phyloP scores from a whole-genome alignment of 2,797 vertebrate species.

The Glossophaga mutica region DNA sequence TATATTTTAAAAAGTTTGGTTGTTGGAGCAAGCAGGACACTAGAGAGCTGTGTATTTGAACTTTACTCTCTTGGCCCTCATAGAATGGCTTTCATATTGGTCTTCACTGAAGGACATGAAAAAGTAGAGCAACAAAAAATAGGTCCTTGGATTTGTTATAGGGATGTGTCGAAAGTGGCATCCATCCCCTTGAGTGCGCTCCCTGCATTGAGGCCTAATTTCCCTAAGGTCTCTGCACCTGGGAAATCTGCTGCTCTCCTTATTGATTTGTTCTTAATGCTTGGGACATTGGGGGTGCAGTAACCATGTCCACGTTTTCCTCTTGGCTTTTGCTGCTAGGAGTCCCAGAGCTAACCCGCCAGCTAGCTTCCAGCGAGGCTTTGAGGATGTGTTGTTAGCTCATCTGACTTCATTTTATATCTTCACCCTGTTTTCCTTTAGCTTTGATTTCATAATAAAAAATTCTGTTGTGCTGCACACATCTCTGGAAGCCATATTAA shows the following conservation, averaged over 20 bases:
- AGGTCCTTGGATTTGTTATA: background rate
- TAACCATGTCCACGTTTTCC: background rate
- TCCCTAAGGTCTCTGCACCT: background rate
- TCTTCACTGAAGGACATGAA: background rate
- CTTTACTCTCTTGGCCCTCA: background rate
- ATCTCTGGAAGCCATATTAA: background rate
- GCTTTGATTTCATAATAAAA: background rate
- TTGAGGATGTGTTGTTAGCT: background rate
- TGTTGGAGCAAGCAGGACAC: background rate
- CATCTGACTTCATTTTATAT: background rate
- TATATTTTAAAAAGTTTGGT: background rate
- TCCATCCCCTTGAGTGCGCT: background rate
- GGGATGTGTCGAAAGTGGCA: background rate
- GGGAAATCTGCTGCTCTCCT: background rate
- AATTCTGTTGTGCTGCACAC: background rate
- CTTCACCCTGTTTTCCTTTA: background rate
- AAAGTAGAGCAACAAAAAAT: background rate
- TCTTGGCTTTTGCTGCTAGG: background rate
- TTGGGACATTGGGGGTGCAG: background rate
- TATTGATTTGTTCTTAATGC: background rate
- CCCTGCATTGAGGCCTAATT: background rate
- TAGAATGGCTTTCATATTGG: background rate
- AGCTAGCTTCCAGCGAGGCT: background rate
- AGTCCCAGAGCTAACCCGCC: background rate
- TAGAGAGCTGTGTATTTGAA: background rate